A percentile compares a stretch with the other conserved stretches of the same genome.
Evolutionary conservation across 2,888 invertebrate genomes (phyloP).

Genomic region (Erpobdella octoculata): DNA sequence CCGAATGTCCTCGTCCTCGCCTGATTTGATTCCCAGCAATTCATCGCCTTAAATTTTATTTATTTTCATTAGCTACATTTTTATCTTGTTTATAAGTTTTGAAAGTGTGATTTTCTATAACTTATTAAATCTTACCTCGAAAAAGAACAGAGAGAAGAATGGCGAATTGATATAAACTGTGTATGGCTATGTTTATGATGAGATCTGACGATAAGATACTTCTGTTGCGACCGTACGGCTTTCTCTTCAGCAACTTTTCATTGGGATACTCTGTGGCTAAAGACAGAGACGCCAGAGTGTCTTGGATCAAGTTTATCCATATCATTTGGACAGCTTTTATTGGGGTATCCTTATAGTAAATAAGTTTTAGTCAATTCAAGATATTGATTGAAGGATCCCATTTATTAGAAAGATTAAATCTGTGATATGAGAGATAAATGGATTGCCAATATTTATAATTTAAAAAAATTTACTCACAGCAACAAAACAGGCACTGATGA

Average conservation of each 20-base stretch:
- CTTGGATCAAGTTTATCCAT: conserved; percentile 29
- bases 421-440: not conserved
- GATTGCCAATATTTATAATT: not conserved
- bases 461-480: conserved; percentile 18
- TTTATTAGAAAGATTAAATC: not conserved
- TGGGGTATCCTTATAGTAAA: conserved; percentile 28
- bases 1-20: conserved; percentile 16
- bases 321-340: conserved; percentile 29
- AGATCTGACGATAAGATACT: conserved; percentile 20
- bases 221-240: conserved; percentile 25
- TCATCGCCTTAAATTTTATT: conserved; percentile 11
- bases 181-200: conserved; percentile 22
- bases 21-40: conserved; percentile 23
- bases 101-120: not conserved
- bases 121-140: conserved; percentile 8
- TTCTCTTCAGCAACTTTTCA: conserved; percentile 23
- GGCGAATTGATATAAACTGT: conserved; percentile 18
- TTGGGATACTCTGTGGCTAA: conserved; percentile 27
- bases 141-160: conserved; percentile 53
- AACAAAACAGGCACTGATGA: conserved; percentile 27
- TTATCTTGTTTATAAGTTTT: not conserved
- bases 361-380: no score
- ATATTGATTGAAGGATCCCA: not conserved
- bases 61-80: not conserved
- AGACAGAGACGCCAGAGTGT: conserved; percentile 27